phyloP scores from a whole-genome alignment of 2,113 vertebrate species.

The Anguilla japonica region DNA sequence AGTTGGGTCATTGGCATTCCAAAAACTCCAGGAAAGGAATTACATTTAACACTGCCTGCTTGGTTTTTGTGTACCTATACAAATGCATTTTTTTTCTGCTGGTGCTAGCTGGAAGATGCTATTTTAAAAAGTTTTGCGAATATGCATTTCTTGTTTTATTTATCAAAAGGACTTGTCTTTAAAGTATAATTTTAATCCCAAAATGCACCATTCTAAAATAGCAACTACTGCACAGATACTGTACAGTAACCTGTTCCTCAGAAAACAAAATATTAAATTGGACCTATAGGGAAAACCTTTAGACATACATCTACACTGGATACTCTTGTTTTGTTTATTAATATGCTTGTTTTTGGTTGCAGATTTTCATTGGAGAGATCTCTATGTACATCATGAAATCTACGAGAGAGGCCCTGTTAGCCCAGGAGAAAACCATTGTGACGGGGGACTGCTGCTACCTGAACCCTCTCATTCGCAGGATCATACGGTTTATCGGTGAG shows the following conservation, averaged over 20 bases:
- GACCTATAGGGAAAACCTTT: background rate
- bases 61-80: too few species aligned
- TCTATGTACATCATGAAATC: conserved; percentile 98
- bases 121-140: background rate
- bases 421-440: conserved; percentile 95
- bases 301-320: background rate
- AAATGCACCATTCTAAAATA: background rate
- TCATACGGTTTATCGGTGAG: conserved; percentile 94
- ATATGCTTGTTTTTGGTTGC: background rate
- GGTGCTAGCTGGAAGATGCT: background rate
- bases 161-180: background rate
- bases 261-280: background rate
- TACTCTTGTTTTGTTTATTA: background rate
- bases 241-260: background rate
- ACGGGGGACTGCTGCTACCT: conserved; percentile 98
- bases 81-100: background rate
- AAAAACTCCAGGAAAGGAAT: too few species aligned
- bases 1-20: too few species aligned
- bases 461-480: conserved; percentile 90
- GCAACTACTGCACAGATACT: too few species aligned
- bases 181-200: background rate
- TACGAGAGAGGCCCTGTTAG: conserved; percentile 85
- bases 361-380: conserved; percentile 97
- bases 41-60: too few species aligned
- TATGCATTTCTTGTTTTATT: background rate